Conservation (phyloP, 1,140 invertebrate genomes). For the Drosophila eugracilis region DNA sequence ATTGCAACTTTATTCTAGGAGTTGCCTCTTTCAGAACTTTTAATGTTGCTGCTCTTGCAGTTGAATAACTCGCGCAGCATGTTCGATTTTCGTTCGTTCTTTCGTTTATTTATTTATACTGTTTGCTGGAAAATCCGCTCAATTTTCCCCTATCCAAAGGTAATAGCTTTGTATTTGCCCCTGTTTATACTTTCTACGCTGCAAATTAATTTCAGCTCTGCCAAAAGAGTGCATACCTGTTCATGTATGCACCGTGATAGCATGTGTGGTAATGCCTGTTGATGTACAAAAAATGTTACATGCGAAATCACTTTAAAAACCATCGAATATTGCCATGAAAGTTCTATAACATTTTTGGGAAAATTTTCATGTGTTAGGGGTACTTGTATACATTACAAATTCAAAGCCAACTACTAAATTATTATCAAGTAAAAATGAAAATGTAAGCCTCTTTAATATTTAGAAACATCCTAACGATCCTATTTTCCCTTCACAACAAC, state of each 20-base stretch:
- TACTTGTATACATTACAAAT: background rate
- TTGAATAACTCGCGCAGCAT: slow-evolving; percentile 13
- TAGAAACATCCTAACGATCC: too few relatives aligned
- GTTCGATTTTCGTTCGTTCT: slow-evolving; percentile 37
- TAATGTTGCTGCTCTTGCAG: slow-evolving; percentile 11
- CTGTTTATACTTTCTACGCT: slow-evolving; percentile 44
- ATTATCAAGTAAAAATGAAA: background rate
- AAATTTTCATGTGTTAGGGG: background rate
- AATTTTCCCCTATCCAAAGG: background rate
- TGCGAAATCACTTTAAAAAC: slow-evolving; percentile 28
- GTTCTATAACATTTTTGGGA: background rate
- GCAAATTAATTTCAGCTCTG: slow-evolving; percentile 63
- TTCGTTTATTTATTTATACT: slow-evolving; percentile 70
- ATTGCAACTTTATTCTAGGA: slow-evolving; percentile 25
- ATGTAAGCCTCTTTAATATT: background rate
- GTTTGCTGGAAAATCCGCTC: slow-evolving; percentile 33
- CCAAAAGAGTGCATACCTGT: slow-evolving; percentile 2
- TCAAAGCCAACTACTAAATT: too few relatives aligned
- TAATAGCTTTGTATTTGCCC: slow-evolving; percentile 18
- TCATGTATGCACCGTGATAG: background rate
- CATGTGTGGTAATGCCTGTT: slow-evolving; percentile 2
- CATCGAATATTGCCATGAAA: background rate
- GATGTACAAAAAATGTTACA: slow-evolving; percentile 13
- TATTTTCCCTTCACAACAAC: too few relatives aligned
- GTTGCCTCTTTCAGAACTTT: slow-evolving; percentile 10